These are phyloP conservation scores for Venustaconcha ellipsiformis DNA, from an alignment of 1,140 invertebrate species.

Conservation along the genomic window DNA sequence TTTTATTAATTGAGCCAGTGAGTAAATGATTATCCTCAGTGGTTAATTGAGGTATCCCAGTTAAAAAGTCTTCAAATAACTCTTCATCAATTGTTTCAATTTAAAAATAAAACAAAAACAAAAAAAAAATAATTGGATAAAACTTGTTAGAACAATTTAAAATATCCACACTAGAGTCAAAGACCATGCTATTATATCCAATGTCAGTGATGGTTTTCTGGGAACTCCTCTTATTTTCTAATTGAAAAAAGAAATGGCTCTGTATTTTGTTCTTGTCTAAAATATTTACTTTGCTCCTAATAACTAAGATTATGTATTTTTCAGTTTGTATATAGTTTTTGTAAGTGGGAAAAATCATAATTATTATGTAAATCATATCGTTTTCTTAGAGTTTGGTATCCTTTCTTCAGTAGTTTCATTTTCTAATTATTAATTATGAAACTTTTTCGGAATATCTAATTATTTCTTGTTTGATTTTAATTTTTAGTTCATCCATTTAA, in stretches of 20 bases:
- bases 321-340: background rate
- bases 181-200: slow-evolving; percentile 4
- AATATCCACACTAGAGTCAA: slow-evolving; percentile 23
- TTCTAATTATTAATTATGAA: slow-evolving; percentile 3
- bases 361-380: slow-evolving; percentile 12
- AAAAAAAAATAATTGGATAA: no score
- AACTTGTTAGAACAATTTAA: slow-evolving; percentile 29
- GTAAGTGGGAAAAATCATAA: slow-evolving; percentile 1
- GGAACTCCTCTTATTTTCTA: slow-evolving; percentile 17
- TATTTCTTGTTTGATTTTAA: slow-evolving; percentile 28
- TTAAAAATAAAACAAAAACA: no score
- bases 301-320: slow-evolving; percentile 15
- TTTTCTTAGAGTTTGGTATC: slow-evolving; percentile 21
- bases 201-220: slow-evolving; percentile 31
- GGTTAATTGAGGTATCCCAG: slow-evolving; percentile 31
- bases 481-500: slow-evolving; percentile 24
- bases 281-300: slow-evolving; percentile 22
- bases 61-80: slow-evolving; percentile 30
- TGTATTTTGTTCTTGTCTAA: slow-evolving; percentile 36
- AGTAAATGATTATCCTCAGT: slow-evolving; percentile 10
- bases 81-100: slow-evolving; percentile 27
- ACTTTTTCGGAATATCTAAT: slow-evolving; percentile 34
- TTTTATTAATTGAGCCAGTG: slow-evolving; percentile 21
- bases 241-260: slow-evolving; percentile 29
- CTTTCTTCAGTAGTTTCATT: slow-evolving; percentile 14